Evolutionary conservation across 2,888 invertebrate species (phyloP), one percentile per base, ranked within the genome.

Genomic region (Drosophila neoperkinsi): DNA sequence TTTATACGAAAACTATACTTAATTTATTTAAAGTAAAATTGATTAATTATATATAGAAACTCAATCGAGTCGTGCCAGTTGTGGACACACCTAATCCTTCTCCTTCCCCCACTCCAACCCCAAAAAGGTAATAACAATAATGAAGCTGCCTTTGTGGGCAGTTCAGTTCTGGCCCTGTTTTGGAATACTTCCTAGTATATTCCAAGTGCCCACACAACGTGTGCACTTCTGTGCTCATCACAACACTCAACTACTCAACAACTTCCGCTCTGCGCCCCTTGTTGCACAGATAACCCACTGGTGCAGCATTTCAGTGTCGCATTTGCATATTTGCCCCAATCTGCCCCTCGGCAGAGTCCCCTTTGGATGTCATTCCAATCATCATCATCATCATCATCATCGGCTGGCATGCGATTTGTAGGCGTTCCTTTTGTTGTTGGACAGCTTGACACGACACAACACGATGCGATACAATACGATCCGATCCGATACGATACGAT

Each of bases 371-470:
- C 53, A 53, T 61, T 52, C 21, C 34, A 34, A 34, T 34, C 34
- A 34, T 33, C 31, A 61, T 30, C 62, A 77, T 60, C 51, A 30
- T 30, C 62, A 77, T 59, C 51, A 58, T 30, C 62, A 77, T 60
- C 51, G 55, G 30, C 51, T 71, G 52, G 46, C 71, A 66, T 63
- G 77, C 71, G 41, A 77, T 76, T 77, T 71, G 63, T 71, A 52
- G 71, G 75, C 75, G 62, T 70, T 65, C 49, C 59, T 50, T 34
- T 53, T 36, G 10, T 30, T 21, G 18, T 41, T 5, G 53, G 56
- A 56, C 21, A 33, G 53, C 52, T 28, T 30, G 11, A 30, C 51
- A 30, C 51, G 50, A 28, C 10, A 18, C 30, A 1, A 46, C 30
- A 13, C 28, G 25, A 34, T 34, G 13, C 13, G 25, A 28, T 28